Evolutionary conservation across 2,113 vertebrate species (phyloP), one percentile per base, ranked within the genome.

Genomic region (Glareola pratincola): DNA sequence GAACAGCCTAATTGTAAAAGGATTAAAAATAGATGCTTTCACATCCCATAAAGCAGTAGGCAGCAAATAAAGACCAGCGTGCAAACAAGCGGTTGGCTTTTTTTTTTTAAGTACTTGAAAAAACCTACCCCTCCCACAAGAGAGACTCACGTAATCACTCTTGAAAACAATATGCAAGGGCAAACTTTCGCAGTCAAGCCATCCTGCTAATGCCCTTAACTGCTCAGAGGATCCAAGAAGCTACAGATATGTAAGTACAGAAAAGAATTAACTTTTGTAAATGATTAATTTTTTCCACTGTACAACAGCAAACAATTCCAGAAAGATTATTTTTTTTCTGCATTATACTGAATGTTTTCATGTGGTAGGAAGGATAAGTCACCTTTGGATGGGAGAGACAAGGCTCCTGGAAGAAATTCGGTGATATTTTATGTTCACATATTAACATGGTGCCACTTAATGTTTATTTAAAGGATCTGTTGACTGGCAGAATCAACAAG

Each of bases 211-310:
- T 91, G 23, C 81, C 87, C 54, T 89, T 37, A 66, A 75, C 96
- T 80, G 48, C 96, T 84, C 59, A 75, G 94, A 94, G 80, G 84
- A 84, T 73, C 43, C 56, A 69, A 75, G 56, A 90, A 94, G 90
- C 75, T 67, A 85, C 93, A 41, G 45, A 97, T 18, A 97, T 84
- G 98, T 98, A 97, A 98, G 98, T 97, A 98, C 90, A 83, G 29
- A 68, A 91, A 89, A 69, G 14, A 60, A 81, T 14, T 80, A 47
- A 90, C 63, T 66, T 51, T 26, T 45, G 41, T 26, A 16, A 11
- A 9, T 10, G 19, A 22, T 24, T 57, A 29, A 24, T 27, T 23
- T 84, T 89, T 92, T 74, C 6, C n/a, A 53, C 57, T 78, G 32
- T 57, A 53, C 27, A 73, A 56, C n/a, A 93, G 59, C 39, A 92